phyloP scores from a whole-genome alignment of 2,888 invertebrate genomes.

The Philonicus albiceps region DNA sequence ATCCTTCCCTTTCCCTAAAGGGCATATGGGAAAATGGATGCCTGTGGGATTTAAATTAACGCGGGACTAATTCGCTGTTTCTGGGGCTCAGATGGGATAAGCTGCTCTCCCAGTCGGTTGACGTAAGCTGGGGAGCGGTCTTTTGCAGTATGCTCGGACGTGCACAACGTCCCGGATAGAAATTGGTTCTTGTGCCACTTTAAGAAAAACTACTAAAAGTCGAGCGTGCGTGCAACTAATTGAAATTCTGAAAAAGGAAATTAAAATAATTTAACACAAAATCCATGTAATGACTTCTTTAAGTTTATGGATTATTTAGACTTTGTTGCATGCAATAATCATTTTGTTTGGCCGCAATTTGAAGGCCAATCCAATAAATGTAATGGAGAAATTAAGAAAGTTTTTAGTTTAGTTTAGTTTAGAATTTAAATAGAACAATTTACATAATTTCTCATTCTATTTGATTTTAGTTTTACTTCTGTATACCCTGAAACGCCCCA shows the following conservation, averaged over 20 bases:
- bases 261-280: not conserved
- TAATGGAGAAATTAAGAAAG: not conserved
- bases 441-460: not conserved
- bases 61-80: conserved; percentile 9
- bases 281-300: not conserved
- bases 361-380: not conserved
- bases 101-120: not conserved
- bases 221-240: not conserved
- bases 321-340: not conserved
- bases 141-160: not conserved
- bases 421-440: not conserved
- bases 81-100: not conserved
- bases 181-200: not conserved
- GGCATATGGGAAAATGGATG: conserved; percentile 11
- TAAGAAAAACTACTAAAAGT: not conserved
- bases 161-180: not conserved
- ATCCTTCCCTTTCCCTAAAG: not conserved
- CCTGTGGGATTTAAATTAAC: conserved; percentile 16
- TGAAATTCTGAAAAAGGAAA: not conserved
- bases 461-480: not conserved
- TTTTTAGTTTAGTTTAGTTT: no score
- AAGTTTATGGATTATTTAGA: not conserved
- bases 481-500: no score
- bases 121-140: not conserved
- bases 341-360: not conserved